phyloP scores from a whole-genome alignment of 92 coral and sea anemone species.

The Epizoanthus fatuus region DNA sequence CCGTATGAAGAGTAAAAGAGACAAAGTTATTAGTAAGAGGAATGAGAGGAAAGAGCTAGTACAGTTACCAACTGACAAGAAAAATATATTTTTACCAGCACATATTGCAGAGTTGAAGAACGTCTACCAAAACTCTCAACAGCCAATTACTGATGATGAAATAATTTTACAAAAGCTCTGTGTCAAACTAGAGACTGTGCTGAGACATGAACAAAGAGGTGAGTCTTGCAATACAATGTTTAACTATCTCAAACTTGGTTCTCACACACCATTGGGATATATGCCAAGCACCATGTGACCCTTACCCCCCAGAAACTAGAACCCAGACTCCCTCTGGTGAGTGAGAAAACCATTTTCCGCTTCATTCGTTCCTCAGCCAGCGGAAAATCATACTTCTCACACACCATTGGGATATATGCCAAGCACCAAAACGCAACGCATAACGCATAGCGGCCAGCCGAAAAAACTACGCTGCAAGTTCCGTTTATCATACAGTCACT shows the following conservation, averaged over 20 bases:
- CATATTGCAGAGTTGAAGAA: conserved; percentile 84
- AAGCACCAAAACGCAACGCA: too few relatives aligned
- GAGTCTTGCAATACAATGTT: neutral
- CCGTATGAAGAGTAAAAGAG: too few relatives aligned
- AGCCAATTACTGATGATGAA: conserved; percentile 95
- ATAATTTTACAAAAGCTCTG: conserved; percentile 93
- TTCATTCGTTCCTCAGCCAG: conserved; percentile 16
- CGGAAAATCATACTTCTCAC: neutral
- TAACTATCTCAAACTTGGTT: too few relatives aligned
- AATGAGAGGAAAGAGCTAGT: neutral
- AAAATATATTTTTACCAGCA: conserved; percentile 44
- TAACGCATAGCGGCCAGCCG: too few relatives aligned
- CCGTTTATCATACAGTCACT: neutral
- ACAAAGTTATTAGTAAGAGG: too few relatives aligned
- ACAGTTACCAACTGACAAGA: neutral
- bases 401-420: too few relatives aligned
- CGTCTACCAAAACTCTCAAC: conserved; percentile 73
- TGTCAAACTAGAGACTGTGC: conserved; percentile 95
- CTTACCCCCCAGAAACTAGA: too few relatives aligned
- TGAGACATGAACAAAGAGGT: conserved; percentile 87
- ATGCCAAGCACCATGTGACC: too few relatives aligned
- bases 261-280: too few relatives aligned
- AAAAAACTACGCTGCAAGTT: neutral
- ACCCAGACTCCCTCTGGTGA: neutral
- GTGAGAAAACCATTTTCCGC: conserved; percentile 1